Evolutionary conservation across 2,113 vertebrate species (phyloP).

Genomic region (Jacana jacana): DNA sequence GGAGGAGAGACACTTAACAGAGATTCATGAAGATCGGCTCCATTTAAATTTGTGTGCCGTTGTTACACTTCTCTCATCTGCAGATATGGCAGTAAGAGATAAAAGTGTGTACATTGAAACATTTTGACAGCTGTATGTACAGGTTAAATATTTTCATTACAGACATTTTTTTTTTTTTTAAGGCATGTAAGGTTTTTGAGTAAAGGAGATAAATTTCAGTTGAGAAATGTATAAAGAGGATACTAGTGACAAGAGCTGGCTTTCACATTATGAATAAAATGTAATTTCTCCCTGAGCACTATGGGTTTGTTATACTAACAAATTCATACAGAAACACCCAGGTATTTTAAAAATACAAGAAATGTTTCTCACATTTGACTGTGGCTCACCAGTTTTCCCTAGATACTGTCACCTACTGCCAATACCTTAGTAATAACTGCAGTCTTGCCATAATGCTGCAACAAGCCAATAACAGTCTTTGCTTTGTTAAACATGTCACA

Average conservation of each 20-base stretch:
- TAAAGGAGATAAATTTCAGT: constrained; percentile 6
- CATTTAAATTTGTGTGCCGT: not conserved
- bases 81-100: not conserved
- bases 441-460: not conserved
- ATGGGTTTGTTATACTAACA: not conserved
- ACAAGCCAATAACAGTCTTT: not conserved
- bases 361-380: not conserved
- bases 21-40: not conserved
- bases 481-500: not conserved
- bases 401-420: not conserved
- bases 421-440: not conserved
- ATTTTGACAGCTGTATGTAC: not conserved
- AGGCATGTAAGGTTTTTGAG: not conserved
- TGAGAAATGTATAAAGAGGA: not conserved
- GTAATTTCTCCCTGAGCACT: too few species aligned
- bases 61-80: not conserved
- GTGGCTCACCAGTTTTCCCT: not conserved
- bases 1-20: not conserved
- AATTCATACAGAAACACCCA: not conserved
- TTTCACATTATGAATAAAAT: not conserved
- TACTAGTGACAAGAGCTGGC: not conserved
- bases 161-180: not conserved
- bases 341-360: not conserved
- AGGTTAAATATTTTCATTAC: not conserved
- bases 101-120: not conserved